Conservation (phyloP, 2,797 vertebrate genomes). For the Glossophaga mutica region DNA sequence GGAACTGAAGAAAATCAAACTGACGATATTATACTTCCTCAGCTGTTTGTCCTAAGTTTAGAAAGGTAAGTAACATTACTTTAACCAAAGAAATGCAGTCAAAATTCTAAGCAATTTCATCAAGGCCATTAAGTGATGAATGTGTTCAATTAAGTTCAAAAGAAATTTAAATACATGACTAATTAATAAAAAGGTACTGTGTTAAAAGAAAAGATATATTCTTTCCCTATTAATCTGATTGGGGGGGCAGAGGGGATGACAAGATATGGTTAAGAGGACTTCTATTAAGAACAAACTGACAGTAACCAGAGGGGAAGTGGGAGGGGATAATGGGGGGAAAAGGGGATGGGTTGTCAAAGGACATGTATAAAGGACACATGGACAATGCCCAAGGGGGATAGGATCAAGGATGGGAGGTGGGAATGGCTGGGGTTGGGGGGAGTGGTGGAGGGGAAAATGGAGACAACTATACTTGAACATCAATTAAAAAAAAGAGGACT, state of each 20-base stretch:
- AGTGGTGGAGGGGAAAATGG: no score
- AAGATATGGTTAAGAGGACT: not conserved
- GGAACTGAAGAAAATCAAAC: constrained; percentile 56
- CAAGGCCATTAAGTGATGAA: constrained; percentile 49
- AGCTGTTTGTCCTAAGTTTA: constrained; percentile 46
- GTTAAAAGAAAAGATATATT: constrained; percentile 11
- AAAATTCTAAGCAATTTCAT: constrained; percentile 50
- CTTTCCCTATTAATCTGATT: not conserved
- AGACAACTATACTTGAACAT: no score
- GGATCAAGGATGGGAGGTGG: no score
- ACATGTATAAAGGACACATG: no score
- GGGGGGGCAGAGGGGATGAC: no score
- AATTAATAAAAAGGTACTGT: constrained; percentile 15
- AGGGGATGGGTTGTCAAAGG: no score
- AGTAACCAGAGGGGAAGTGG: no score
- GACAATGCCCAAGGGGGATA: no score
- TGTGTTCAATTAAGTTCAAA: constrained; percentile 24
- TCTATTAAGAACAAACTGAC: not conserved
- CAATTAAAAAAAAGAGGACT: not conserved
- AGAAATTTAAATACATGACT: constrained; percentile 11
- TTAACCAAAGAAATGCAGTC: constrained; percentile 22
- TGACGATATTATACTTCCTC: constrained; percentile 49
- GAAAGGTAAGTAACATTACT: constrained; percentile 36
- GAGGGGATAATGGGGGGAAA: no score
- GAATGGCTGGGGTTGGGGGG: no score